Base-by-base conservation (phyloP, 2,113 vertebrate species). In the Aegithalos caudatus region DNA sequence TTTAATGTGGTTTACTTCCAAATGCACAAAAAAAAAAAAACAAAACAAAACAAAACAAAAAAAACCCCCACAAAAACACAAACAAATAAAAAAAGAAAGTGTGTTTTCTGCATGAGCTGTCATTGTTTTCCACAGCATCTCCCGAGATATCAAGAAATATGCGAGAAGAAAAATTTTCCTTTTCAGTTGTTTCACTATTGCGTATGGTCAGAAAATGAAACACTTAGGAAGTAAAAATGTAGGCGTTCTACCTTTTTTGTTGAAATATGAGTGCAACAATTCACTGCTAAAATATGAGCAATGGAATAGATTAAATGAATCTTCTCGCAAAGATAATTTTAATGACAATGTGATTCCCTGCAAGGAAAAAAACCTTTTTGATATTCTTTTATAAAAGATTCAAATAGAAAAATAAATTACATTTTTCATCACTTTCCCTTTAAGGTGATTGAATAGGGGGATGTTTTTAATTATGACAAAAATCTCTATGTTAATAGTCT, bases 381-480 rank as follows among this genome's bases (percentile, higher is more conserved):
- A 38, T 56, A 10, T 65, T 90, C 40, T 86, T 83, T 85, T 50
- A 4, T 27, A 71, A 84, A 22, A 29, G 9, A 11, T 69, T 85
- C 23, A 57, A 93, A 87, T 40, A 67, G 56, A 57, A 95, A 81
- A 81, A 86, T 60, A 70, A 86, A 78, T 83, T 88, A 51, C 12
- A 66, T 92, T 88, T 86, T 84, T 22, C 76, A 84, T 71, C 45
- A 38, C 45, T 94, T 90, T 81, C 35, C 77, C 74, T 94, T 86
- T 79, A 86, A 93, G 76, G 48, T 47, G 35, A 58, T 81, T 88
- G 58, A 84, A 86, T 60, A 90, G 21, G 19, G 7, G 77, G 76
- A 67, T 93, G 77, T 58, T 94, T 96, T 93, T 88, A 96, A 92
- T 96, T 94, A 84, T 3, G 29, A 95, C 76, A 91, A 92, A 95